Percentiles rank a stretch among this genome's conserved stretches.
These are phyloP conservation scores for Paraescarpia echinospica DNA, from an alignment of 1,140 invertebrate species.

Conservation along the genomic window DNA sequence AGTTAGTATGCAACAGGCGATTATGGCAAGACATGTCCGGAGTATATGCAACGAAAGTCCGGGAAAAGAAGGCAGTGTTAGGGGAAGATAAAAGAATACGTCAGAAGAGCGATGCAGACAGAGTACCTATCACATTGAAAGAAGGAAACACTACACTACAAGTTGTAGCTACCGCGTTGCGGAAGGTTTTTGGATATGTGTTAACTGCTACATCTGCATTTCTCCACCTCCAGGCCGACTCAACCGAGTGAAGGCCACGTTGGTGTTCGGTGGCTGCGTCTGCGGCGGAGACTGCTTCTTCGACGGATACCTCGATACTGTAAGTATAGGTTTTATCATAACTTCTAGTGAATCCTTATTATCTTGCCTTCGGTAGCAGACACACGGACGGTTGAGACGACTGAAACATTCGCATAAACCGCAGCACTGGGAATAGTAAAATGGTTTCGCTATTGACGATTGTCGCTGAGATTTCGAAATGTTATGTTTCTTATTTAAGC, in stretches of 20 bases:
- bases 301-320: not conserved
- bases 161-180: not conserved
- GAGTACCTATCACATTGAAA: no score
- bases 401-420: not conserved
- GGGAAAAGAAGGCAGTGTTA: no score
- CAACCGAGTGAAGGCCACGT: not conserved
- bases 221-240: not conserved
- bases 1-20: no score
- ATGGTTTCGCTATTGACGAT: not conserved
- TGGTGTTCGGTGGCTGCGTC: not conserved
- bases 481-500: not conserved
- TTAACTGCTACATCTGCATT: not conserved
- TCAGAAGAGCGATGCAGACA: no score
- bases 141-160: not conserved
- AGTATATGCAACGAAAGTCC: no score
- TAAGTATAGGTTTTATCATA: not conserved
- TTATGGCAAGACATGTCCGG: no score
- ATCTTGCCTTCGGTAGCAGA: not conserved
- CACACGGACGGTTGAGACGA: not conserved
- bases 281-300: not conserved
- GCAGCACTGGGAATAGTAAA: not conserved
- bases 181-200: not conserved
- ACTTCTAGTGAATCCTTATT: not conserved
- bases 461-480: not conserved
- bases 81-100: no score